A percentile compares a stretch with the other conserved stretches of the same genome.
Evolutionary conservation across 1,140 invertebrate species (phyloP).

Genomic region (Calliopsis andreniformis): DNA sequence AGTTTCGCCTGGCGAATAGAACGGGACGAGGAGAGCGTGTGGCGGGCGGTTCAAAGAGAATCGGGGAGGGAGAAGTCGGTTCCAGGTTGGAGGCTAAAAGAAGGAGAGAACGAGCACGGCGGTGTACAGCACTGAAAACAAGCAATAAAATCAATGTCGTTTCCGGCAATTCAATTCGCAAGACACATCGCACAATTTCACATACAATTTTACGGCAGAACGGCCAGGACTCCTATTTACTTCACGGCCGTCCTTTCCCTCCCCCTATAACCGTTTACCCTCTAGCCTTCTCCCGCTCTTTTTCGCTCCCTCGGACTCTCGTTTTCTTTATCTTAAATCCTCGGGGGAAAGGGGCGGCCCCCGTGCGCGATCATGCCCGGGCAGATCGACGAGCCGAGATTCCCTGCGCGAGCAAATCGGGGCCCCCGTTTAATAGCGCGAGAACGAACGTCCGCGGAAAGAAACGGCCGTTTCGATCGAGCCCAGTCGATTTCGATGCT

Average conservation of each 20-base stretch:
- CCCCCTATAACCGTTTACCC: conserved; percentile 52
- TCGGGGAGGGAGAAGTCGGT: neutral
- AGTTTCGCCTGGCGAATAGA: conserved; percentile 4
- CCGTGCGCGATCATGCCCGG: conserved; percentile 71
- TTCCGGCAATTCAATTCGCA: conserved; percentile 82
- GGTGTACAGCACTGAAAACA: conserved; percentile 76
- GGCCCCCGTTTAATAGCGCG: conserved; percentile 16
- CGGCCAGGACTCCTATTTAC: conserved; percentile 81
- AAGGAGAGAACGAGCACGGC: conserved; percentile 55
- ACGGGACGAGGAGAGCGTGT: neutral
- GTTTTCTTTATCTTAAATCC: conserved; percentile 64
- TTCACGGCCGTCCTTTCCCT: conserved; percentile 72
- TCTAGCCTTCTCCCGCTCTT: conserved; percentile 37
- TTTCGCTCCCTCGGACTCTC: neutral
- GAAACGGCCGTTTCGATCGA: conserved; percentile 14
- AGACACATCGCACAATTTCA: conserved; percentile 83
- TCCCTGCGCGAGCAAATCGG: conserved; percentile 11
- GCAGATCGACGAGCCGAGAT: conserved; percentile 63
- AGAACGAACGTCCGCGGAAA: neutral
- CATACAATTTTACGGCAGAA: conserved; percentile 83
- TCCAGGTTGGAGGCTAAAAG: conserved; percentile 29
- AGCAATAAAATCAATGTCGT: conserved; percentile 83
- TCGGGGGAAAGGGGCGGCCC: conserved; percentile 56
- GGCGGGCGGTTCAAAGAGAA: conserved; percentile 1
- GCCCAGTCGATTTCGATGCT: conserved; percentile 9